These are phyloP conservation scores for Aurelia sp. DNA, from an alignment of 30 jellyfish, hydroid and myxozoan species.

Conservation along the genomic window DNA sequence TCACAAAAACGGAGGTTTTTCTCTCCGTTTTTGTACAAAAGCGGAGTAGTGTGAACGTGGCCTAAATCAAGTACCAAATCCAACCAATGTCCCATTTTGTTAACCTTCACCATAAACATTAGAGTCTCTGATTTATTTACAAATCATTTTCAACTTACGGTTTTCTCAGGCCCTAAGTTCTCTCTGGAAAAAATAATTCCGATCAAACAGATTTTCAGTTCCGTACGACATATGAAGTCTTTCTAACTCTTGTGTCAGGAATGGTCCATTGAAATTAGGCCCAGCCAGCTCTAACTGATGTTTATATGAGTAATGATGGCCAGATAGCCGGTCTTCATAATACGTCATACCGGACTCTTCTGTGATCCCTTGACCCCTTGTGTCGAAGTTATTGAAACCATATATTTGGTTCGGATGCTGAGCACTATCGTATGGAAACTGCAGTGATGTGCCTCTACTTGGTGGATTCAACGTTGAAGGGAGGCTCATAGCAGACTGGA, in stretches of 20 bases:
- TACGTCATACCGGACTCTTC: slow-evolving; percentile 48
- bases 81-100: too few species aligned
- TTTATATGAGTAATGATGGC: slow-evolving; percentile 33
- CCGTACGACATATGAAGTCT: slow-evolving; percentile 71
- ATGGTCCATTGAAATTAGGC: slow-evolving; percentile 55
- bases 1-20: too few species aligned
- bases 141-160: too few species aligned
- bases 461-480: slow-evolving; percentile 21
- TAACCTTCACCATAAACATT: too few species aligned
- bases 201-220: slow-evolving; percentile 51
- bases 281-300: slow-evolving; percentile 44
- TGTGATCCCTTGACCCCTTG: slow-evolving; percentile 29
- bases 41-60: too few species aligned
- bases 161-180: slow-evolving; percentile 42
- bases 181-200: slow-evolving; percentile 53
- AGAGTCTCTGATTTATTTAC: too few species aligned
- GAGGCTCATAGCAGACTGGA: slow-evolving; percentile 69
- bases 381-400: slow-evolving; percentile 13
- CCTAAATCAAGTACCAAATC: too few species aligned
- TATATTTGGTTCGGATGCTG: slow-evolving; percentile 9
- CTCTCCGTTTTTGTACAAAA: too few species aligned
- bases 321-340: slow-evolving; percentile 44
- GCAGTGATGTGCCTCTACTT: slow-evolving; percentile 33
- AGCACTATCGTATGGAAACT: slow-evolving; percentile 53
- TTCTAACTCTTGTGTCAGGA: slow-evolving; percentile 66